Base-by-base conservation (phyloP, 2,888 invertebrate genomes). In the Onthophagus sagittarius region DNA sequence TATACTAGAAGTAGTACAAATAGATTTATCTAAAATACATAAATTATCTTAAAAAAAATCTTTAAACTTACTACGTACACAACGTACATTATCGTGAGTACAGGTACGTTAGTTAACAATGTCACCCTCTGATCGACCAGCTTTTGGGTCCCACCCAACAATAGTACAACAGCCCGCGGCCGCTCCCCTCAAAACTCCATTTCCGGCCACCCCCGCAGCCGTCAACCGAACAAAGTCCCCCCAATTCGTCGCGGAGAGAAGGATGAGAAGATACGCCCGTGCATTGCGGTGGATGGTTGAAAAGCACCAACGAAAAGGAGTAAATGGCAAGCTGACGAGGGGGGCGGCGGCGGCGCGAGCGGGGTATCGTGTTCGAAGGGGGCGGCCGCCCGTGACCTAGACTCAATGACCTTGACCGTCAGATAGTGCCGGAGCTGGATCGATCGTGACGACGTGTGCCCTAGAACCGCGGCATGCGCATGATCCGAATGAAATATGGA, bases 361-460 rank as follows among this genome's bases (percentile, higher is more conserved):
- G 75, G 69, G 23, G 23, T 23, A 23, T 23, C 23, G 23, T 23
- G 23, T 53, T 53, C 62, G 71, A 69, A 32, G 70, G 75, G 75
- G 74, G 72, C 7, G 67, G 67, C 31, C 72, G 72, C 72, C 70
- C 63, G 67, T 74, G 82, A 82, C 83, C 83, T 83, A 82, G 82
- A 83, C 82, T 82, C 79, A 81, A 79, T 82, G 81, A 81, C 83
- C 83, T 83, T 82, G 83, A 82, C 82, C 82, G 80, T 79, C 80
- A 81, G 76, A 74, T 15, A 62, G 67, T 81, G 82, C 81, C 81
- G 81, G 79, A 78, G 79, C 80, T 80, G 80, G 76, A 80, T 80
- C 80, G 74, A 74, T 74, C 74, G 72, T 53, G 62, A 64, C 71
- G 72, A 63, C 62, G 63, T 23, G 67, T 72, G 72, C 69, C 15